These are phyloP conservation scores for Phalacrocorax brasilianus DNA, from an alignment of 2,113 vertebrate species.

Conservation along the genomic window DNA sequence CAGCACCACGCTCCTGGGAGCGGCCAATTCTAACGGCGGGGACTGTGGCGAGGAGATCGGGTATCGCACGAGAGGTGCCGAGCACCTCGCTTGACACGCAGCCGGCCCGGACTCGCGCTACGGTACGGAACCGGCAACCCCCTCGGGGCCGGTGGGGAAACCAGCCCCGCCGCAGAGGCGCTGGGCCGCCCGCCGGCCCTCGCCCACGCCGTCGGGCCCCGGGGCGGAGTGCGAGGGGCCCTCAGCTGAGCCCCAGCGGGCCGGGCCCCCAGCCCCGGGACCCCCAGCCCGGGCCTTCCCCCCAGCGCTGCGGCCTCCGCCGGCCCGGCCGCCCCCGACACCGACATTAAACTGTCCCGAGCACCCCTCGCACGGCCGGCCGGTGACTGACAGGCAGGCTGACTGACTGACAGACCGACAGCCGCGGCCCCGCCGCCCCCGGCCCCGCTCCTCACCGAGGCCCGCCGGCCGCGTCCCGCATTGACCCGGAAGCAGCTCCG, in stretches of 20 bases:
- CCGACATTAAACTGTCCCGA: no score
- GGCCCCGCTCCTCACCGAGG: conserved; percentile 39
- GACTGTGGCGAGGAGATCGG: accelerated
- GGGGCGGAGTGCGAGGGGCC: neutral
- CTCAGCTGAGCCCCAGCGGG: accelerated
- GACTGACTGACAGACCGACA: no score
- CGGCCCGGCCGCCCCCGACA: no score
- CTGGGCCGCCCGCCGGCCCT: neutral
- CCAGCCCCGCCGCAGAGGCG: accelerated
- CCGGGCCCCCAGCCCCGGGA: no score
- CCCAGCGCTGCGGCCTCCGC: no score
- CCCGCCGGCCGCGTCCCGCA: conserved; percentile 69
- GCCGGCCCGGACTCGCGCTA: accelerated
- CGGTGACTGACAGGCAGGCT: no score
- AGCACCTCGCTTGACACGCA: accelerated
- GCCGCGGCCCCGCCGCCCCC: neutral
- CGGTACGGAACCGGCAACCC: accelerated
- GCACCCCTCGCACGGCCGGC: no score
- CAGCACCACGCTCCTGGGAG: neutral
- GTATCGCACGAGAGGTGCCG: accelerated
- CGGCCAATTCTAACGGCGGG: accelerated
- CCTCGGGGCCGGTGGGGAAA: neutral
- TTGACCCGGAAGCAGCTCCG: conserved; percentile 77
- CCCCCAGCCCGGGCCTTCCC: neutral
- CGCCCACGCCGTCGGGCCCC: neutral